A percentile compares a stretch with the other conserved stretches of the same genome.
phyloP scores from a whole-genome alignment of 1,140 invertebrate genomes.

The Pseudoatta argentina region DNA sequence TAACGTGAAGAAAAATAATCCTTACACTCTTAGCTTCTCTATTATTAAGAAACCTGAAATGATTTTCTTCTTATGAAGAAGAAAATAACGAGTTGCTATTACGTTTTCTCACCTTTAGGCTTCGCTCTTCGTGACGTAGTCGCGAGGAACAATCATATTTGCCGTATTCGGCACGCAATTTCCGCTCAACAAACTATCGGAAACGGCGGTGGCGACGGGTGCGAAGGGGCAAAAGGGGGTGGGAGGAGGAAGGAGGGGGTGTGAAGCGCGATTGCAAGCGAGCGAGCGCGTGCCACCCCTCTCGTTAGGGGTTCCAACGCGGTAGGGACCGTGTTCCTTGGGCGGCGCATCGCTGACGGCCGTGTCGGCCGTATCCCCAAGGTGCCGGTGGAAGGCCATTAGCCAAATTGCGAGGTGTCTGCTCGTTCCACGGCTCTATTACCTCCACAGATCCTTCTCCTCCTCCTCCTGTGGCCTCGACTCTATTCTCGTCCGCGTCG shows the following conservation, averaged over 20 bases:
- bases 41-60: neutral
- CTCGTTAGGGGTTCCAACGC: slow-evolving; percentile 50
- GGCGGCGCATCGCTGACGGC: slow-evolving; percentile 40
- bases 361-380: slow-evolving; percentile 59
- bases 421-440: slow-evolving; percentile 84
- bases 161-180: slow-evolving; percentile 62
- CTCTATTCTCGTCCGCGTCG: slow-evolving; percentile 53
- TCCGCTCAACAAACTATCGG: slow-evolving; percentile 65
- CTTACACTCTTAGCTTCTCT: neutral
- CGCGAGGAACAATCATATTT: slow-evolving; percentile 51
- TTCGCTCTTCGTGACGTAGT: slow-evolving; percentile 12
- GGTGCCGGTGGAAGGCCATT: slow-evolving; percentile 83
- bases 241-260: neutral
- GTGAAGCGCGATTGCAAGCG: neutral
- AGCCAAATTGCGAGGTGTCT: slow-evolving; percentile 85
- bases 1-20: neutral
- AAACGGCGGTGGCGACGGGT: slow-evolving; percentile 22
- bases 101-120: neutral
- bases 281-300: slow-evolving; percentile 57
- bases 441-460: slow-evolving; percentile 73
- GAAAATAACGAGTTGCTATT: neutral
- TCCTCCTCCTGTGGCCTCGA: slow-evolving; percentile 34
- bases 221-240: neutral
- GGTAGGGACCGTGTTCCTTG: slow-evolving; percentile 53
- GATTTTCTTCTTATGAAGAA: neutral